Base-by-base conservation (phyloP, 2,113 vertebrate species). In the Gopherus flavomarginatus region DNA sequence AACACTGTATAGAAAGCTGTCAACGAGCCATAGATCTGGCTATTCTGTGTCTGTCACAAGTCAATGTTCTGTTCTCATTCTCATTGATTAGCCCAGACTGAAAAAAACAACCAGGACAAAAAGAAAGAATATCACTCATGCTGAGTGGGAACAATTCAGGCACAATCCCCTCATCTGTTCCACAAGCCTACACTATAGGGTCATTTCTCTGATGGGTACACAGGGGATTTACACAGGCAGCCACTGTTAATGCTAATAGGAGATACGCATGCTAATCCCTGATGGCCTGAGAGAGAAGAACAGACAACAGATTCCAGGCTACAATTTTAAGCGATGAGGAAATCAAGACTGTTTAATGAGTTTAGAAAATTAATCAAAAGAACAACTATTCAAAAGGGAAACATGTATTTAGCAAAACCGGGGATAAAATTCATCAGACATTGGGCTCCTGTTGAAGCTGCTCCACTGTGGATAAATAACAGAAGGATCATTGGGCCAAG, bases 351-450 rank as follows among this genome's bases (percentile, higher is more conserved):
- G 56, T 56, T 62, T 47, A 42, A 22, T 35, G 10, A 54, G n/a
- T 47, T 80, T 16, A 92, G 11, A 65, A 95, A 86, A 92, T 8
- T 12, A 90, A 93, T 82, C 26, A 56, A 11, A n/a, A 27, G 31
- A 80, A 87, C 3, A 78, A 50, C 35, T 94, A 3, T 17, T 89
- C 11, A 22, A 38, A 90, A 94, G 72, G 14, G 1, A 85, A 93
- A 89, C 11, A 56, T 2, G 7, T 13, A 53, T 80, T 53, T 13
- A 85, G 10, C 62, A 53, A 14, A 22, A 47, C 29, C 12, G 52
- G 69, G 16, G 35, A 78, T 72, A 62, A 56, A 1, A 52, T 0
- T 62, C 27, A 49, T 56, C 69, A 38, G 65, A 72, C n/a, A 72
- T 22, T 72, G 65, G 65, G 9, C 65, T 72, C 65, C 65, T 38